Conservation (phyloP, 2,113 vertebrate species). For the Paedocypris sp. region DNA sequence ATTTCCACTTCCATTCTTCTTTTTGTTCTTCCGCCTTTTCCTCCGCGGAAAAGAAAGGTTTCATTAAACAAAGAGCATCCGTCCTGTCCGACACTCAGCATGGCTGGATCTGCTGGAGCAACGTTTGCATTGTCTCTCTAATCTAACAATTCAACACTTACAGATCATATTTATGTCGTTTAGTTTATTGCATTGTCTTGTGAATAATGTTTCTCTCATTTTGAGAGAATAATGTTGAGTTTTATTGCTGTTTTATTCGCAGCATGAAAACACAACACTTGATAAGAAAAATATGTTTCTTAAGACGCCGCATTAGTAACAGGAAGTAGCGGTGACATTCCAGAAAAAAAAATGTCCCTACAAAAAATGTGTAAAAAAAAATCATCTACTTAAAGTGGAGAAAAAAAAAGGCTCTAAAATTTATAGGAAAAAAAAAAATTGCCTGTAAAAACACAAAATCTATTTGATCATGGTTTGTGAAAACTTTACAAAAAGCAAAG, state of each 20-base stretch:
- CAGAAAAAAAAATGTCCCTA: no score
- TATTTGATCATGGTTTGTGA: no score
- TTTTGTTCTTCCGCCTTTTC: conserved; percentile 4
- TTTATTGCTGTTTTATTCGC: not conserved
- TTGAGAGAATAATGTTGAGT: not conserved
- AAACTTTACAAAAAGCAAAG: no score
- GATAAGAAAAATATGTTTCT: not conserved
- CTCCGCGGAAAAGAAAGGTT: not conserved
- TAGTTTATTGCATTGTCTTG: conserved; percentile 9
- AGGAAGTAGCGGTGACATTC: conserved; percentile 1
- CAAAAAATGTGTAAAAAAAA: no score
- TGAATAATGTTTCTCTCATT: conserved; percentile 17
- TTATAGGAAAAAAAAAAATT: no score
- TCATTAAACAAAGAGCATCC: conserved; percentile 2
- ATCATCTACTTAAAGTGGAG: no score
- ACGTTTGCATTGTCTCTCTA: not conserved
- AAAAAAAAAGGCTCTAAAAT: no score
- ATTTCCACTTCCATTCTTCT: not conserved
- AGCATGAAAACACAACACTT: not conserved
- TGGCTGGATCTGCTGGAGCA: not conserved
- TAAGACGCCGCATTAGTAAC: conserved; percentile 8
- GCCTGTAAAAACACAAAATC: no score
- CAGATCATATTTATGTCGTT: conserved; percentile 12
- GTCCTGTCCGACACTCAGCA: not conserved
- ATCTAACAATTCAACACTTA: not conserved